phyloP scores from a whole-genome alignment of 2,113 vertebrate genomes.

The Vulpes lagopus region DNA sequence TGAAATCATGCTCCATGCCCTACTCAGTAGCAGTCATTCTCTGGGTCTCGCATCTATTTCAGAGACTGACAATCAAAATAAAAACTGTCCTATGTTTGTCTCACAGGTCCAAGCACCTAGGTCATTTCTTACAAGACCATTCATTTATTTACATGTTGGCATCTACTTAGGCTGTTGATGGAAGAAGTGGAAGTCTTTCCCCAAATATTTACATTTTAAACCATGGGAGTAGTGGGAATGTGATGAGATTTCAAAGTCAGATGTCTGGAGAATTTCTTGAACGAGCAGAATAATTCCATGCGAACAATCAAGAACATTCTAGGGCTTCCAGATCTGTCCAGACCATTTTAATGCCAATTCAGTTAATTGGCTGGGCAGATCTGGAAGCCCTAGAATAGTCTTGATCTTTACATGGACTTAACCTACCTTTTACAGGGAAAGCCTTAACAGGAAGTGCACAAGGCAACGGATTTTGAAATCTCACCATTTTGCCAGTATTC shows the following conservation, averaged over 20 bases:
- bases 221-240: background rate
- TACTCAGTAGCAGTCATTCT: background rate
- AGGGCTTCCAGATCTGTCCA: background rate
- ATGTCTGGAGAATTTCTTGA: background rate
- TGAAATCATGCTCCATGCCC: background rate
- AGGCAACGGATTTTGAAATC: background rate
- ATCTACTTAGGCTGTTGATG: background rate
- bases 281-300: background rate
- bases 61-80: background rate
- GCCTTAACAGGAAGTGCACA: background rate
- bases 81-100: constrained; percentile 1
- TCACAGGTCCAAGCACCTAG: background rate
- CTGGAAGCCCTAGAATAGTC: background rate
- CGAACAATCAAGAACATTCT: background rate
- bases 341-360: constrained; percentile 25
- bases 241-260: constrained; percentile 57
- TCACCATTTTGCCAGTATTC: background rate
- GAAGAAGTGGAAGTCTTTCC: background rate
- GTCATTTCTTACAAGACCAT: background rate
- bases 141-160: background rate
- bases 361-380: background rate
- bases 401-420: background rate
- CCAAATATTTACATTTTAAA: constrained; percentile 40
- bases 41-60: background rate
- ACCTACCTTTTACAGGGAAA: background rate